These are phyloP conservation scores for Abscondita cerata DNA, from an alignment of 2,888 invertebrate genomes.

Conservation along the genomic window DNA sequence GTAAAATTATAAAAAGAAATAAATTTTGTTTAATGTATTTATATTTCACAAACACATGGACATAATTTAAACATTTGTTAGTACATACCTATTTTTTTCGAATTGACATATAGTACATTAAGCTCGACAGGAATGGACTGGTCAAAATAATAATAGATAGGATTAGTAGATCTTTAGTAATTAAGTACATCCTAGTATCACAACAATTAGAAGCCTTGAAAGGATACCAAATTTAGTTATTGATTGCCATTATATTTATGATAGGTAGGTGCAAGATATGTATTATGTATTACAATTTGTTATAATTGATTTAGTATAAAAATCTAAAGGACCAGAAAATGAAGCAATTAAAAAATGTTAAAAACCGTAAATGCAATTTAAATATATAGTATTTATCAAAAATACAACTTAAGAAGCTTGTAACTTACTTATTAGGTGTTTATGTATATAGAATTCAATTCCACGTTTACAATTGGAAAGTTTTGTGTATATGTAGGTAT, in stretches of 20 bases:
- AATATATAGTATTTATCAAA: too few relatives aligned
- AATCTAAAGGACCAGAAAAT: too few relatives aligned
- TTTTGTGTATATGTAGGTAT: too few relatives aligned
- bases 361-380: too few relatives aligned
- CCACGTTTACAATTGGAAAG: too few relatives aligned
- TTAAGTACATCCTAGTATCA: slow-evolving; percentile 41
- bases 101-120: slow-evolving; percentile 60
- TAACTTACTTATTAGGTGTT: too few relatives aligned
- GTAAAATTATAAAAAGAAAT: too few relatives aligned
- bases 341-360: too few relatives aligned
- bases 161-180: too few relatives aligned
- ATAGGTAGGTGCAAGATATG: slow-evolving; percentile 41
- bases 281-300: slow-evolving; percentile 19
- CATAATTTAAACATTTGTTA: slow-evolving; percentile 5
- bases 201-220: slow-evolving; percentile 38
- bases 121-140: slow-evolving; percentile 53
- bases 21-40: background rate
- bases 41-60: slow-evolving; percentile 8
- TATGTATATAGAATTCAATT: too few relatives aligned
- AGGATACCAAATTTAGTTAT: slow-evolving; percentile 24
- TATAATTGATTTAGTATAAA: too few relatives aligned
- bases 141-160: slow-evolving; percentile 19
- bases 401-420: too few relatives aligned
- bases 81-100: slow-evolving; percentile 41
- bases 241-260: slow-evolving; percentile 38